Evolutionary conservation across 2,797 vertebrate genomes (phyloP), one percentile per base, ranked within the genome.

Genomic region (Poecile montanus): DNA sequence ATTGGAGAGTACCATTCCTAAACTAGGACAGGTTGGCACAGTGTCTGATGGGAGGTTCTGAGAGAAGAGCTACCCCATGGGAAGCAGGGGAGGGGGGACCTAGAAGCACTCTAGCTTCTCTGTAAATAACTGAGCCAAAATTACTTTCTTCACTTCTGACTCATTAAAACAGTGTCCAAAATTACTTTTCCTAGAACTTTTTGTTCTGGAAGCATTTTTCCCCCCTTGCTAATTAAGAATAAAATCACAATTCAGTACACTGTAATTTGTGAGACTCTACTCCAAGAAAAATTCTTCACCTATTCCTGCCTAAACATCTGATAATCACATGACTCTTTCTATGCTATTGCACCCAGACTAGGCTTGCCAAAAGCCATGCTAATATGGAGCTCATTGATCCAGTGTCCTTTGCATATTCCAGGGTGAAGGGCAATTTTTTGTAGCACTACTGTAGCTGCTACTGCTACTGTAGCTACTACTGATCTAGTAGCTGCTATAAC

Each of bases 121-220:
- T 58, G 21, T 74, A 66, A 89, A 50, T 63, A 91, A 67, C 54
- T 30, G 76, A 91, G 76, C 65, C 73, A 80, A 40, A 88, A 85
- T 80, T 73, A 67, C 57, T 73, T 23, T n/a, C 25, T 90, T 73
- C 30, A n/a, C 34, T 86, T 94, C 47, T 90, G 83, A 84, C 38
- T 88, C 80, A 91, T 32, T 75, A 68, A 88, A 91, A 93, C 27
- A 54, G 50, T 34, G 34, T 85, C 66, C 83, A 88, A 72, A 94
- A 80, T 80, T 63, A 81, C 38, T 83, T 90, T 86, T 85, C 66
- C 53, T 88, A 26, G 68, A 91, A 93, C 76, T 73, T 80, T 47
- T 85, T 86, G 73, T 94, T 91, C 79, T 34, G 72, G 66, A 54
- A 77, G 62, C 21, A 11, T 40, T 86, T 93, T 70, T 58, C 12